Evolutionary conservation across 1,140 invertebrate species (phyloP).

Genomic region (Leptinotarsa defecta): DNA sequence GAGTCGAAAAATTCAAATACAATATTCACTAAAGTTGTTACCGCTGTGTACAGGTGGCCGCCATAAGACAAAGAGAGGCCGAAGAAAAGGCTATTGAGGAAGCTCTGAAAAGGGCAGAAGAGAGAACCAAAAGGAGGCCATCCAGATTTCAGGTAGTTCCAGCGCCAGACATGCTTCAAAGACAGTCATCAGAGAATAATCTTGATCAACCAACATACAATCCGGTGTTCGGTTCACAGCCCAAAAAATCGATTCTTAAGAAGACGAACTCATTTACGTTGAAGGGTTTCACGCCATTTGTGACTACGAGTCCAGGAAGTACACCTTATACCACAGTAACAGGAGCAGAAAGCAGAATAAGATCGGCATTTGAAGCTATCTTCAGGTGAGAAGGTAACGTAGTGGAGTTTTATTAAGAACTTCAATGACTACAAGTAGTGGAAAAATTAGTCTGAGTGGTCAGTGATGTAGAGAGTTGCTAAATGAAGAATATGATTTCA

Average conservation of each 20-base stretch:
- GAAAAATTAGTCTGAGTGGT: too few relatives aligned
- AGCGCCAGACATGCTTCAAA: conserved; percentile 64
- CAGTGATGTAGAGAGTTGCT: too few relatives aligned
- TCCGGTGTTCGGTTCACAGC: conserved; percentile 66
- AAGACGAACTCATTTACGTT: conserved; percentile 89
- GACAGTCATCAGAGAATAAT: conserved; percentile 50
- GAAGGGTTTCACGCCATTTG: conserved; percentile 69
- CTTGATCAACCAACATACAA: conserved; percentile 57
- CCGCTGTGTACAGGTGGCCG: conserved; percentile 57
- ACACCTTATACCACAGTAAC: conserved; percentile 85
- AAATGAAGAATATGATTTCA: too few relatives aligned
- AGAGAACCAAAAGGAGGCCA: conserved; percentile 60
- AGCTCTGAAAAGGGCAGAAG: conserved; percentile 59
- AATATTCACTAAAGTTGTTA: background rate
- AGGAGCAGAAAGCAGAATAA: conserved; percentile 81
- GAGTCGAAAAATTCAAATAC: too few relatives aligned
- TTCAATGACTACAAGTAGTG: too few relatives aligned
- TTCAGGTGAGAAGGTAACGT: conserved; percentile 58
- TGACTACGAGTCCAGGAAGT: conserved; percentile 68
- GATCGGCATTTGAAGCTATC: conserved; percentile 87
- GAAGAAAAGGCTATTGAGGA: conserved; percentile 67
- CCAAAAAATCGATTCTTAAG: conserved; percentile 88
- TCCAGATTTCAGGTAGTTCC: conserved; percentile 76
- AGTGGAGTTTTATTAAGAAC: too few relatives aligned
- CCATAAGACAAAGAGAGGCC: conserved; percentile 68